Base-by-base conservation (phyloP, 2,113 vertebrate genomes). In the Sarotherodon lohbergeri region DNA sequence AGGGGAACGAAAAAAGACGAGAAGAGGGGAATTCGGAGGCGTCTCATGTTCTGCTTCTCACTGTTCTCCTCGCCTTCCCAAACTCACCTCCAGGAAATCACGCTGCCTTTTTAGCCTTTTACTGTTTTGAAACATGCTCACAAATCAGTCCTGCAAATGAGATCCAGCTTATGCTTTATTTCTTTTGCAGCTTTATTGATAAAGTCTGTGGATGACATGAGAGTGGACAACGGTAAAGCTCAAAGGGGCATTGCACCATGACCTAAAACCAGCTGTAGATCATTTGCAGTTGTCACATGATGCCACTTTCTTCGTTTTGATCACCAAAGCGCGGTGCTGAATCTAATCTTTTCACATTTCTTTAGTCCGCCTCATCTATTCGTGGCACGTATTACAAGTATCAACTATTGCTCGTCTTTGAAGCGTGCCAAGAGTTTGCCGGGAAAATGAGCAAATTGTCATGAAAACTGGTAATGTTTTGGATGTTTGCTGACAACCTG, bases 11-110 rank as follows among this genome's bases (percentile, higher is more conserved):
- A 90, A 80, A 88, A 55, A 73, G 34, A 81, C 11, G 43, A 79
- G 76, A 76, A 89, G 89, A 88, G 82, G 80, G 81, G 88, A 92
- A 86, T 90, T 87, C 59, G 12, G 84, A 92, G 89, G 85, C 59
- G 79, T 87, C 88, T 87, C 86, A 19, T 81, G 50, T 48, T 81
- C 86, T 87, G 57, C 81, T 80, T 78, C 82, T 86, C 27, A 52
- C 46, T 22, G 39, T 54, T 79, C 48, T 82, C 27, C 71, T 59
- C 54, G 48, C 56, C 29, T 50, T 81, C 36, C 39, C 71, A 61
- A 41, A 56, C 41, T 66, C 89, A 85, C 87, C 88, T 89, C 43
- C 71, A 68, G 83, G 29, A 88, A 87, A 84, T 84, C 85, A 32
- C 57, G 13, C 27, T 80, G 46, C 59, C 82, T 52, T 48, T 85